Evolutionary conservation across 2,797 vertebrate species (phyloP), one percentile per base, ranked within the genome.

Genomic region (Anolis apletophallus): DNA sequence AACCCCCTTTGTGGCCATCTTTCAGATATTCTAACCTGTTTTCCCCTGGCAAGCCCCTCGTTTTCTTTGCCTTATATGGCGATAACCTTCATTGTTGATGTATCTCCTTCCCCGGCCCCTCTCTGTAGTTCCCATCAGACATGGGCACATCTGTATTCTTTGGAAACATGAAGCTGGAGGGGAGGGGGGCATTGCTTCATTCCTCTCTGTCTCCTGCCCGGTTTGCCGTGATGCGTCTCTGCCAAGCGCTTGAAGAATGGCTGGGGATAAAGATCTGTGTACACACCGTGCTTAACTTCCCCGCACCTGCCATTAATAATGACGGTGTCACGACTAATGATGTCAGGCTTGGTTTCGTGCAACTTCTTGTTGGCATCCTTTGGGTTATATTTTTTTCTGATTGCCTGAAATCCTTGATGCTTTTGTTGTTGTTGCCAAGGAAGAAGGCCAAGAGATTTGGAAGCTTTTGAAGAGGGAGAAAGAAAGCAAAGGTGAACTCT

Each of bases 141-240:
- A 72, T 81, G 83, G 90, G 80, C 72, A 85, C 91, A 93, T 94
- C 90, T 93, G 89, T 90, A 91, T 93, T 93, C 93, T 91, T 80
- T 40, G 87, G 89, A 86, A 93, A 89, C 83, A 73, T 59, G 84
- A 85, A 91, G 52, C 40, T 64, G 83, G 40, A 23, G 17, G 61
- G 36, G 26, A 9, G 26, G 29, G 17, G 21, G 54, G 88, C 81
- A 74, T 90, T 77, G 80, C 83, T 76, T 77, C 75, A 93, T 94
- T 91, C 88, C 88, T 94, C 91, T 92, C 89, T 94, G 92, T 92
- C 94, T 91, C 75, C 78, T 23, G 78, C 89, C 90, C 91, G 79
- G 90, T 77, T 54, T 85, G 89, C 80, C 84, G 90, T 83, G 83
- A 92, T 92, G 85, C 7, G 69, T 94, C 91, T 94, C 79, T 90